These are phyloP conservation scores for Bagarius yarrelli DNA, from an alignment of 2,113 vertebrate species.

Conservation along the genomic window DNA sequence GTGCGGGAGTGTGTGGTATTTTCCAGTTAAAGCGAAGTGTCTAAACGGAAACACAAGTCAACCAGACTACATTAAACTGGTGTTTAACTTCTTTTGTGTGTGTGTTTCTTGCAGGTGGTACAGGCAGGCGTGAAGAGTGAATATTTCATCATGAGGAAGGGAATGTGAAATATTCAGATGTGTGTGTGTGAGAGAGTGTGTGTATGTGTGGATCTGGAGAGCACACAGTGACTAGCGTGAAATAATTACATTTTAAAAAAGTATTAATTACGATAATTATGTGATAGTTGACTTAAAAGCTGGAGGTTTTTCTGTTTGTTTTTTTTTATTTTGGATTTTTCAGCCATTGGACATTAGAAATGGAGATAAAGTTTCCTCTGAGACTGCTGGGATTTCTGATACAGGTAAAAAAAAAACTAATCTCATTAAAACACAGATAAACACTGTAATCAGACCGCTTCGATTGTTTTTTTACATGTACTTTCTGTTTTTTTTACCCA, in stretches of 20 bases:
- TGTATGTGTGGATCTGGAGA: background rate
- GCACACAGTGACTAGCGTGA: background rate
- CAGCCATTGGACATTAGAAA: background rate
- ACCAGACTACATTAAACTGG: background rate
- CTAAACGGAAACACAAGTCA: background rate
- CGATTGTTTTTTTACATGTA: too few species aligned
- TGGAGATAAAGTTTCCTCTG: conserved; percentile 7
- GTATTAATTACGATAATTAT: background rate
- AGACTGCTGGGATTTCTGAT: conserved; percentile 9
- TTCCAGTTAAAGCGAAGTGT: background rate
- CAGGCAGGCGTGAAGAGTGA: background rate
- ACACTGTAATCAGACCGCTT: too few species aligned
- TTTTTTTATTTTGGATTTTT: background rate
- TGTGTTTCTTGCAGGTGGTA: background rate
- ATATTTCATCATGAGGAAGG: conserved; percentile 15
- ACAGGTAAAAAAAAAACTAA: conserved; percentile 5
- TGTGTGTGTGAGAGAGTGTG: background rate
- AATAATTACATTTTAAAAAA: background rate
- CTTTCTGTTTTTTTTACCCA: too few species aligned
- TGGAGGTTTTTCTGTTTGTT: too few species aligned
- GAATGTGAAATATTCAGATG: background rate
- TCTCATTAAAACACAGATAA: background rate
- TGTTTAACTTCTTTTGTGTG: background rate
- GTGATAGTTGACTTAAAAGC: background rate
- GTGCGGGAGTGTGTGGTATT: background rate